Percentiles rank a stretch among this genome's conserved stretches.
Evolutionary conservation across 92 coral and sea anemone species (phyloP).

Genomic region (Epizoanthus fatuus): DNA sequence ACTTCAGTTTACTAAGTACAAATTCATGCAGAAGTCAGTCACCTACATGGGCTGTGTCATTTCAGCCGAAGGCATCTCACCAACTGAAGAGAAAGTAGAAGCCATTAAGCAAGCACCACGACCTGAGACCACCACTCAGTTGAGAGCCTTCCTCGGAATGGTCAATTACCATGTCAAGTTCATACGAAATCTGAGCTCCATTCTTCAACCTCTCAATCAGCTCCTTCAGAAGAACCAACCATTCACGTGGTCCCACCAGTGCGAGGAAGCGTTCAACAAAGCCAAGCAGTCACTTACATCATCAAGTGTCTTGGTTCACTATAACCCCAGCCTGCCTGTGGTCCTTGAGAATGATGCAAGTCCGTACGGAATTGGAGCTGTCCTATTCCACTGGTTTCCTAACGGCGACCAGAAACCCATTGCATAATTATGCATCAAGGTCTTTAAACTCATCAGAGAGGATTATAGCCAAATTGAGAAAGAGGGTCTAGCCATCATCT

Average conservation of each 20-base stretch:
- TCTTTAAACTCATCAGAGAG: not conserved
- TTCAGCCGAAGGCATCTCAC: slow-evolving; percentile 64
- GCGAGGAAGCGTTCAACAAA: slow-evolving; percentile 32
- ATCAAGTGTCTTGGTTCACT: not conserved
- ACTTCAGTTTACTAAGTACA: slow-evolving; percentile 62
- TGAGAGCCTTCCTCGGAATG: slow-evolving; percentile 61
- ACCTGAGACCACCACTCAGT: slow-evolving; percentile 68
- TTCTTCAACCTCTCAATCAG: slow-evolving; percentile 59
- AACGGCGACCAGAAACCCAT: slow-evolving; percentile 42
- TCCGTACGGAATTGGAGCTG: slow-evolving; percentile 61
- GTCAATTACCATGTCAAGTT: slow-evolving; percentile 68
- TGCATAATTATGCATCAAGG: slow-evolving; percentile 49
- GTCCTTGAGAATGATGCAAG: slow-evolving; percentile 59
- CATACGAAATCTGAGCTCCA: slow-evolving; percentile 64
- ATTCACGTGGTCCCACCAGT: slow-evolving; percentile 46
- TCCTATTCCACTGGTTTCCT: slow-evolving; percentile 44
- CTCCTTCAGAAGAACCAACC: slow-evolving; percentile 51
- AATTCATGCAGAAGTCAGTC: slow-evolving; percentile 66
- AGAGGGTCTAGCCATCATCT: slow-evolving; percentile 50
- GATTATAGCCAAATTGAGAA: not conserved
- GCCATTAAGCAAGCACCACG: slow-evolving; percentile 67
- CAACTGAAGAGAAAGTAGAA: slow-evolving; percentile 66
- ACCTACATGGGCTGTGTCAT: slow-evolving; percentile 65
- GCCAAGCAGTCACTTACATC: slow-evolving; percentile 54
- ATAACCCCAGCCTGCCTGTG: slow-evolving; percentile 25